Base-by-base conservation (phyloP, 2,888 invertebrate genomes). In the Melikaiella ostensackeni region DNA sequence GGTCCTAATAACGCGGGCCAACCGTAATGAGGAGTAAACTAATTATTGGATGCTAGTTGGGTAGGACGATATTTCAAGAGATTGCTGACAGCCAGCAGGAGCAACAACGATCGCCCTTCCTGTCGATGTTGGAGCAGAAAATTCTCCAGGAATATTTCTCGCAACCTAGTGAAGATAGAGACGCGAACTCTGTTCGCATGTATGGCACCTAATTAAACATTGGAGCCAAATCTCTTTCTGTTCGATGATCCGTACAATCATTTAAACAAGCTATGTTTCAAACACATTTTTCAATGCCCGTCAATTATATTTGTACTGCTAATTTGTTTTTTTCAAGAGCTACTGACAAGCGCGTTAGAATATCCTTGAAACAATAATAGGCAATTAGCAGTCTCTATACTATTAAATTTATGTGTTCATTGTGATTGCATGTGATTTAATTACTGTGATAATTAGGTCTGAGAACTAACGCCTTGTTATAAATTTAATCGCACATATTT, bases 1-100 rank as follows among this genome's bases (percentile, higher is more conserved):
- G 83, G 81, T 79, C 86, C 88, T 88, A 88, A 89, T 89, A 89
- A 89, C 86, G 86, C 88, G 87, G 84, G 84, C 89, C 87, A 85
- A 79, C 85, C 85, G 88, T 90, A 90, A 90, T 90, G 89, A 90
- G 89, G 88, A 90, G 90, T 90, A 89, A 89, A 90, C 89, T 90
- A 90, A 90, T 90, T 89, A 90, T 89, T 89, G 89, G 88, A 87
- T 88, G 86, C 89, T 87, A 87, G 89, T 88, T 87, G 84, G 90
- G 85, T 86, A 84, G 84, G 83, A 88, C 90, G 88, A 90, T 90
- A 90, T 90, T 89, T 90, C 90, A 89, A 87, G 84, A 86, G 81
- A 87, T 83, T 86, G 89, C 88, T 90, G 90, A 90, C 90, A 90
- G 90, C 83, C 81, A 82, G 82, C 80, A 84, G 83, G 80, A 85